These are phyloP conservation scores for Ornithorhynchus anatinus DNA, from an alignment of 2,113 vertebrate genomes.

Conservation along the genomic window DNA sequence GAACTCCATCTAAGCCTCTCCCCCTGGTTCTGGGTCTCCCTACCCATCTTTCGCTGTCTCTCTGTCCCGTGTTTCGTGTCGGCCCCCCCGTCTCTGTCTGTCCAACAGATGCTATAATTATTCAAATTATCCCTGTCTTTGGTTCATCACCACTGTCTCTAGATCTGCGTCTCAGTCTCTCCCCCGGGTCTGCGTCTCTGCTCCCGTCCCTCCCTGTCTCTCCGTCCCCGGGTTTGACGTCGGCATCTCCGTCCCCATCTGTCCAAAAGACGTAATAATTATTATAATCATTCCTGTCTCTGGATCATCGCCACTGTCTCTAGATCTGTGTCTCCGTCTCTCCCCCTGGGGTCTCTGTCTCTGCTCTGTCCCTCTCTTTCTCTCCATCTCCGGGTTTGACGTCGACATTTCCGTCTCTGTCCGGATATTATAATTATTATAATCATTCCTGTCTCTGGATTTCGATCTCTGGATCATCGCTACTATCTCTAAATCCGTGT, in stretches of 20 bases:
- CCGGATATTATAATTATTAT: background rate
- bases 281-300: too few species aligned
- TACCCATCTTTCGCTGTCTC: background rate
- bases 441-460: too few species aligned
- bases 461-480: too few species aligned
- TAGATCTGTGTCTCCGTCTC: too few species aligned
- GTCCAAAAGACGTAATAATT: background rate
- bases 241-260: background rate
- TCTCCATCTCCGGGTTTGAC: background rate
- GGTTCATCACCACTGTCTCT: too few species aligned
- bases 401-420: background rate
- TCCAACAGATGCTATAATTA: too few species aligned
- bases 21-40: background rate
- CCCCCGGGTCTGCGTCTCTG: background rate
- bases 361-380: background rate
- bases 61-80: background rate
- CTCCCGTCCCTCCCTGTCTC: background rate
- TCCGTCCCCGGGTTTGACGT: background rate
- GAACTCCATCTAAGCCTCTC: background rate
- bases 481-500: background rate
- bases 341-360: background rate
- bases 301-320: background rate
- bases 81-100: too few species aligned
- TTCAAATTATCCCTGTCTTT: too few species aligned
- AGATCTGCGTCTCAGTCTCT: background rate